phyloP scores from a whole-genome alignment of 2,888 invertebrate genomes.

The Ornithoptera priamus region DNA sequence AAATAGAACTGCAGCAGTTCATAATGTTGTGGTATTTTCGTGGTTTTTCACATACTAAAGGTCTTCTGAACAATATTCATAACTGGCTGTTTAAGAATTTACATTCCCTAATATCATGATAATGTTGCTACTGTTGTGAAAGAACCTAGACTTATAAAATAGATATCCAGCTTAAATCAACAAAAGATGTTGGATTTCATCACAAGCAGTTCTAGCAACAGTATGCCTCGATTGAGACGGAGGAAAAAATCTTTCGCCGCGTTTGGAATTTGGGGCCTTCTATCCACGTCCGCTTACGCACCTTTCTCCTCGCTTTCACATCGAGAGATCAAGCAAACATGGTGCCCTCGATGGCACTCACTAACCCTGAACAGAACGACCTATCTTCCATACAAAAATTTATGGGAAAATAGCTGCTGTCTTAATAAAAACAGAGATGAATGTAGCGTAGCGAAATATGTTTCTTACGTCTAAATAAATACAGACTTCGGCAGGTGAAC shows the following conservation, averaged over 20 bases:
- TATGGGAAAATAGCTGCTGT: constrained; percentile 26
- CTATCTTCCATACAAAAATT: constrained; percentile 28
- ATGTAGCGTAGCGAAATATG: not conserved
- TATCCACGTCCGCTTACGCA: constrained; percentile 43
- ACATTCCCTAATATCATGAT: too few species aligned
- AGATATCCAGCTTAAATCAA: not conserved
- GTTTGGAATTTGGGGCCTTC: constrained; percentile 64
- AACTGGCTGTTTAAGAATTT: too few species aligned
- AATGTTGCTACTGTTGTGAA: too few species aligned
- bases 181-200: constrained; percentile 2
- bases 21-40: too few species aligned
- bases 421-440: not conserved
- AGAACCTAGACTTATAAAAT: not conserved
- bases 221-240: constrained; percentile 37
- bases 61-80: too few species aligned
- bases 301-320: constrained; percentile 74
- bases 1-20: too few species aligned
- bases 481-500: constrained; percentile 48
- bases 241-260: constrained; percentile 57
- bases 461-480: constrained; percentile 6
- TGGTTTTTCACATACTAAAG: too few species aligned
- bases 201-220: constrained; percentile 31
- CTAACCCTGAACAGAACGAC: constrained; percentile 33
- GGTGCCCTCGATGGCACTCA: constrained; percentile 52
- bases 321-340: constrained; percentile 56